Evolutionary conservation across 2,113 vertebrate genomes (phyloP).

Genomic region (Globicephala melas): DNA sequence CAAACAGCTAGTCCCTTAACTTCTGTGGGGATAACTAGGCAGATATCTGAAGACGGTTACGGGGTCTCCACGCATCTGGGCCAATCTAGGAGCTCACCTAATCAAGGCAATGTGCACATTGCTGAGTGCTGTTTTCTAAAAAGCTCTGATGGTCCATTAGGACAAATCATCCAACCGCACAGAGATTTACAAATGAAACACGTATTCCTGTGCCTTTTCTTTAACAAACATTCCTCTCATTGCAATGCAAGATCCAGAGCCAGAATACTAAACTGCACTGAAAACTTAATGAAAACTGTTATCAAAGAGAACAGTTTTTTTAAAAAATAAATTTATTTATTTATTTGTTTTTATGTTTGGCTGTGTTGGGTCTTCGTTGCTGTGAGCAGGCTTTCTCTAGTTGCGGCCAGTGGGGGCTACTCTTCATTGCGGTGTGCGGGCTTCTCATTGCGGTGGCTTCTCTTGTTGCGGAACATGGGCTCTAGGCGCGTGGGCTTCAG

Average conservation of each 20-base stretch:
- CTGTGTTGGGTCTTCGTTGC: no score
- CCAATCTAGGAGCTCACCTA: constrained; percentile 25
- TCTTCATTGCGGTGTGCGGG: no score
- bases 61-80: constrained; percentile 47
- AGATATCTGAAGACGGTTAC: constrained; percentile 72
- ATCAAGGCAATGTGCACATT: constrained; percentile 45
- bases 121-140: constrained; percentile 64
- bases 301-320: neutral
- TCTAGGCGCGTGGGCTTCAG: no score
- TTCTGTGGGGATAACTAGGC: constrained; percentile 60
- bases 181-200: constrained; percentile 35
- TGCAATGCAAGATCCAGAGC: constrained; percentile 33
- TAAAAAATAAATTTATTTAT: no score
- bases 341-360: no score
- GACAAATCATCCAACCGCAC: constrained; percentile 51
- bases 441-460: no score
- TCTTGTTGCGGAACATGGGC: no score
- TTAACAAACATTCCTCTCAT: constrained; percentile 28
- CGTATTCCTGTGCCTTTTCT: constrained; percentile 21
- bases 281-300: constrained; percentile 37
- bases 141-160: constrained; percentile 43
- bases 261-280: constrained; percentile 18
- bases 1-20: constrained; percentile 65
- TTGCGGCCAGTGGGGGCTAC: no score
- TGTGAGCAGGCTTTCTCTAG: no score